Conservation (phyloP, 2,888 invertebrate species). For the Smittia aterrima region DNA sequence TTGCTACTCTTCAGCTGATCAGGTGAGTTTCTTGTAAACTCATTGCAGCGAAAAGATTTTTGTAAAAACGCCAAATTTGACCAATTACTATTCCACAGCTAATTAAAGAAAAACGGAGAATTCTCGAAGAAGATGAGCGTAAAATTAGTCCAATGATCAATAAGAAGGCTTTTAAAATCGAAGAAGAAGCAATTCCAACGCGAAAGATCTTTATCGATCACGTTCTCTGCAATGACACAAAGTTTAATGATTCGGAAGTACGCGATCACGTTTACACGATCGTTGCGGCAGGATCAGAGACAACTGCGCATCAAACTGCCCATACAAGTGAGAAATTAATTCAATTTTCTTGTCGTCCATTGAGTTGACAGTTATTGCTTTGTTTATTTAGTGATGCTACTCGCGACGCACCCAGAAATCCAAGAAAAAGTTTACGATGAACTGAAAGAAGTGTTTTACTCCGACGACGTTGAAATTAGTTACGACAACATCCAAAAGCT, state of each 20-base stretch:
- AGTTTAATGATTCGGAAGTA: slow-evolving; percentile 33
- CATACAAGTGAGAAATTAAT: slow-evolving; percentile 32
- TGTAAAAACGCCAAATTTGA: not conserved
- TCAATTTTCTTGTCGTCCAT: too few species aligned
- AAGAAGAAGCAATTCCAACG: slow-evolving; percentile 20
- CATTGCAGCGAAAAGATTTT: not conserved
- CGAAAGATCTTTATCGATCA: slow-evolving; percentile 41
- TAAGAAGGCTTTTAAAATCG: not conserved
- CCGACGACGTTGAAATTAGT: slow-evolving; percentile 18
- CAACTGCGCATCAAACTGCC: slow-evolving; percentile 38
- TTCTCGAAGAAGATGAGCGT: not conserved
- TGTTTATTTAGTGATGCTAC: slow-evolving; percentile 8
- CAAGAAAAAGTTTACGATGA: slow-evolving; percentile 8
- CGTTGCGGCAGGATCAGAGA: slow-evolving; percentile 38
- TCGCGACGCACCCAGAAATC: slow-evolving; percentile 17
- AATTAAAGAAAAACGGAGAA: slow-evolving; percentile 28
- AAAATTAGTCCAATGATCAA: not conserved
- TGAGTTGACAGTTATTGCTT: not conserved
- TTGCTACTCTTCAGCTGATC: slow-evolving; percentile 21
- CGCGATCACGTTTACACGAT: slow-evolving; percentile 41
- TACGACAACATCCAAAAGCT: slow-evolving; percentile 28
- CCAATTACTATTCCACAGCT: not conserved
- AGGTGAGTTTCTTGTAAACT: slow-evolving; percentile 16
- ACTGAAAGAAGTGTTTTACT: slow-evolving; percentile 31
- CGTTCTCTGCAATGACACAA: slow-evolving; percentile 38